These are phyloP conservation scores for Rhynchophorus ferrugineus DNA, from an alignment of 1,140 invertebrate species.

Conservation along the genomic window DNA sequence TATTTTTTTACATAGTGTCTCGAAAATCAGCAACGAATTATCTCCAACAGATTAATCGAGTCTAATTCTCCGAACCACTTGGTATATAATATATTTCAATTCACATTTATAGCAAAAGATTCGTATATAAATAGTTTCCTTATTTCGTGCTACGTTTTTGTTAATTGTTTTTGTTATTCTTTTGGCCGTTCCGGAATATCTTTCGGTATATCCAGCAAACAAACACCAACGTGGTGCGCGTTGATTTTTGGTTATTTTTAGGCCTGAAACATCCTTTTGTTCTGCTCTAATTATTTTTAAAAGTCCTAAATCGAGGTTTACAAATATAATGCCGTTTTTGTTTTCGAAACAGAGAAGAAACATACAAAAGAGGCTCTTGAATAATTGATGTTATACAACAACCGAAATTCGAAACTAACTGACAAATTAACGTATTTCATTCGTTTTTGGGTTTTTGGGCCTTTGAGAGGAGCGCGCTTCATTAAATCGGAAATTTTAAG, in stretches of 20 bases:
- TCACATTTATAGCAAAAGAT: not conserved
- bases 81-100: too few relatives aligned
- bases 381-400: too few relatives aligned
- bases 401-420: too few relatives aligned
- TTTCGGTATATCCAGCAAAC: not conserved
- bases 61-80: not conserved
- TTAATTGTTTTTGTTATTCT: not conserved
- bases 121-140: constrained; percentile 17
- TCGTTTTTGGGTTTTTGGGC: too few relatives aligned
- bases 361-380: constrained; percentile 15
- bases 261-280: not conserved
- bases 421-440: too few relatives aligned
- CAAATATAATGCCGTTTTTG: not conserved
- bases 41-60: not conserved
- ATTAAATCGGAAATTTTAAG: too few relatives aligned
- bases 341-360: constrained; percentile 16
- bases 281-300: not conserved
- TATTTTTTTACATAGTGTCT: not conserved
- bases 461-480: too few relatives aligned
- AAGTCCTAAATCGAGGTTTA: not conserved
- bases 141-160: not conserved
- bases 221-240: not conserved
- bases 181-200: constrained; percentile 6
- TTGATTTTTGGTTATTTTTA: constrained; percentile 1
- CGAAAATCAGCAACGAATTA: not conserved